Evolutionary conservation across 2,113 vertebrate genomes (phyloP), one percentile per base, ranked within the genome.

Genomic region (Spermophilus dauricus): DNA sequence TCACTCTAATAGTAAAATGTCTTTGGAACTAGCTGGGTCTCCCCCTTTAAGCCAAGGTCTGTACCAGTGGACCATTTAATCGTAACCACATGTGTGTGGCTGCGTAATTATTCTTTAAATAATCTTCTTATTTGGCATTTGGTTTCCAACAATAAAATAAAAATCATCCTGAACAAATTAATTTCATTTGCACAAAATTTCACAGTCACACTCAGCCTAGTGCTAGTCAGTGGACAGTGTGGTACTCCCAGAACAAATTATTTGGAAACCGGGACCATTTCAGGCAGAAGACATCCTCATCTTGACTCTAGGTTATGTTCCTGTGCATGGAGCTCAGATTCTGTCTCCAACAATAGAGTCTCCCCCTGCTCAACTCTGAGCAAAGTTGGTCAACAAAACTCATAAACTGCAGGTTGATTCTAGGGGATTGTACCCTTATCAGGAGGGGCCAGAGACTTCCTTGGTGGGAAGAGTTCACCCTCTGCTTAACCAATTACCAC

Each of bases 141-240:
- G 88, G 45, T 78, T 97, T 96, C 96, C 53, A 86, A 32, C 67
- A 37, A 30, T 58, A 67, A 77, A 89, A 81, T 89, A 72, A 77
- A 82, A 94, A 42, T 61, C 67, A 12, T 65, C 37, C 32, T 34
- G 70, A 70, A 87, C 58, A 72, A 76, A 37, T 58, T 24, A 18
- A 73, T 61, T 91, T 91, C 61, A 53, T 63, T 91, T 72, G 81
- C 34, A 39, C 4, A 83, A 45, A 90, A 75, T 78, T 69, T 30
- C 22, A 2, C 24, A 70, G 92, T 32, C 30, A 9, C 48, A 4
- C 28, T 22, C 8, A 26, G 18, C n/a, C n/a, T 1, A 3, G 20
- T 11, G 11, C 28, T 67, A 1, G 51, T 69, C 56, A 20, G 2
- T 39, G 70, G 39, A 30, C 30, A 42, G 69, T 42, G 0, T 0